phyloP scores from a whole-genome alignment of 2,888 invertebrate species.

The Cryptus armator region DNA sequence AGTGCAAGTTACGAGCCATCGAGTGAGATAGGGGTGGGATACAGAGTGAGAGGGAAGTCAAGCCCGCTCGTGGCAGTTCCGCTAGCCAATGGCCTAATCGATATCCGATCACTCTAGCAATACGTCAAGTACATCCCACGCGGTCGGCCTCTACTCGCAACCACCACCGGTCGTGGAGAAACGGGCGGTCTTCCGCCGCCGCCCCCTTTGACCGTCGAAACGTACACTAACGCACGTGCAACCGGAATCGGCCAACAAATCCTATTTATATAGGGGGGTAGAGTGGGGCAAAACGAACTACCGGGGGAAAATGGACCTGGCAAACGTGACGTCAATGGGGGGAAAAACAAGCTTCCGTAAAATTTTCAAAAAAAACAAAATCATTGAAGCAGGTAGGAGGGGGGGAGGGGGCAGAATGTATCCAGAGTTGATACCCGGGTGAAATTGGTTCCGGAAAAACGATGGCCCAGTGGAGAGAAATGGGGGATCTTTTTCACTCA shows the following conservation, averaged over 20 bases:
- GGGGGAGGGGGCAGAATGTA: too few relatives aligned
- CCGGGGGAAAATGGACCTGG: too few relatives aligned
- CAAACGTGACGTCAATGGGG: too few relatives aligned
- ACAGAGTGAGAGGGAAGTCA: constrained; percentile 13
- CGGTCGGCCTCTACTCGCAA: constrained; percentile 71
- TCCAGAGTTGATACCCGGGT: too few relatives aligned
- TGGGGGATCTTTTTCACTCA: too few relatives aligned
- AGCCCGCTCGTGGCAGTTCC: constrained; percentile 51
- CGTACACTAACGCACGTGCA: constrained; percentile 49
- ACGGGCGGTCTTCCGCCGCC: constrained; percentile 38
- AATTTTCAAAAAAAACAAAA: too few relatives aligned
- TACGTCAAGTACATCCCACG: constrained; percentile 83
- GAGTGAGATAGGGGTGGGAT: constrained; percentile 60
- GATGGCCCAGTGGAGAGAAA: too few relatives aligned
- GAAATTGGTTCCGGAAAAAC: too few relatives aligned
- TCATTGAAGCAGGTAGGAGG: too few relatives aligned
- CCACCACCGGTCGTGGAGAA: constrained; percentile 55
- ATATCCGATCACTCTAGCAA: constrained; percentile 83
- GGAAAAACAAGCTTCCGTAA: too few relatives aligned
- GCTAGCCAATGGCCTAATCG: constrained; percentile 78
- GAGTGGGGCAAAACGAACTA: too few relatives aligned
- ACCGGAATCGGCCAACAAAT: constrained; percentile 51
- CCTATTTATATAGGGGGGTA: constrained; percentile 35
- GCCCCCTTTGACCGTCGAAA: constrained; percentile 45
- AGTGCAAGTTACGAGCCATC: constrained; percentile 81